Evolutionary conservation across 2,113 vertebrate species (phyloP).

Genomic region (Delphinus delphis): DNA sequence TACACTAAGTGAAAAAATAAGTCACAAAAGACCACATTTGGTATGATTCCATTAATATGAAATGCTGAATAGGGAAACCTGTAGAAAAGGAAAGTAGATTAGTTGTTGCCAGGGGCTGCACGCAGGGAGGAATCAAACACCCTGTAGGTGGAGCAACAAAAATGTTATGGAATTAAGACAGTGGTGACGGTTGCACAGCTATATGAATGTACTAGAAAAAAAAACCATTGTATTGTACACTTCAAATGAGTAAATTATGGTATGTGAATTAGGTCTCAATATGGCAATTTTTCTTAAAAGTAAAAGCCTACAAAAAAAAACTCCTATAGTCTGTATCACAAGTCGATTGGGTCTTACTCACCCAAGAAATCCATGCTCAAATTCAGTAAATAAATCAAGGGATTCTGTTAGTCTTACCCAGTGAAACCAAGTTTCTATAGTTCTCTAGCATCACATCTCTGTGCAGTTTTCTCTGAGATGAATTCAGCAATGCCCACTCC

Average conservation of each 20-base stretch:
- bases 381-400: not conserved
- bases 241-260: not conserved
- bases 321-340: not conserved
- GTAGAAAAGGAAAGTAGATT: not conserved
- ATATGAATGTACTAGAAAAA: not conserved
- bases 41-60: not conserved
- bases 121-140: not conserved
- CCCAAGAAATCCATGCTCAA: not conserved
- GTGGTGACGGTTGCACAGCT: not conserved
- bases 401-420: not conserved
- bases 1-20: not conserved
- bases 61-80: not conserved
- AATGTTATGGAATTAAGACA: not conserved
- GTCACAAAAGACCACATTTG: not conserved
- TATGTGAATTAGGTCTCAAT: not conserved
- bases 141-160: not conserved
- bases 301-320: not conserved
- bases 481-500: not conserved
- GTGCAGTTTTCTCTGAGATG: slow-evolving; percentile 10
- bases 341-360: not conserved
- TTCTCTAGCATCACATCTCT: slow-evolving; percentile 30
- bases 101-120: not conserved
- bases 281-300: not conserved
- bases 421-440: not conserved
- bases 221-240: not conserved